phyloP scores from a whole-genome alignment of 1,140 invertebrate species.

The Papilio polytes region DNA sequence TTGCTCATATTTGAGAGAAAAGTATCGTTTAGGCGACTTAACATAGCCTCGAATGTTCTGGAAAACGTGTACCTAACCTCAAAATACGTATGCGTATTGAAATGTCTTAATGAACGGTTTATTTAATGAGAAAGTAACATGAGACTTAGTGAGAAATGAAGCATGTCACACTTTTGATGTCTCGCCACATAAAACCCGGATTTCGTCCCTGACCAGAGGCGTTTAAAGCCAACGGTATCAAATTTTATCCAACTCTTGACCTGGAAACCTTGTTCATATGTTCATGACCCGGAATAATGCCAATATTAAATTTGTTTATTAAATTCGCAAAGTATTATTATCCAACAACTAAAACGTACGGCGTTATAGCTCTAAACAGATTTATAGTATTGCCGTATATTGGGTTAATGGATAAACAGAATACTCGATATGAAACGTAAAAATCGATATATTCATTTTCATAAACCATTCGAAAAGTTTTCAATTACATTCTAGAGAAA shows the following conservation, averaged over 20 bases:
- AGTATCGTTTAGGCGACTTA: too few relatives aligned
- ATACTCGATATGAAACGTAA: background rate
- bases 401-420: background rate
- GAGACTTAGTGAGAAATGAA: background rate
- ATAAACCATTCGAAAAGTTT: background rate
- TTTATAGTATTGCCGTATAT: conserved; percentile 1
- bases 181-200: background rate
- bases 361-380: background rate
- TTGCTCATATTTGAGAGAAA: too few relatives aligned
- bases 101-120: too few relatives aligned
- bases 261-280: conserved; percentile 39
- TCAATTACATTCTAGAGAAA: background rate
- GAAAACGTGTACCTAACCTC: background rate
- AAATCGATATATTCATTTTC: too few relatives aligned
- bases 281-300: conserved; percentile 38
- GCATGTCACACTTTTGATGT: conserved; percentile 5
- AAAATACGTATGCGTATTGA: background rate
- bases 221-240: conserved; percentile 32
- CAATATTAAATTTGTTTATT: conserved; percentile 37
- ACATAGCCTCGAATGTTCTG: too few relatives aligned
- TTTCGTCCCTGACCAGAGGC: conserved; percentile 38
- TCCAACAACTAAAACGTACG: background rate
- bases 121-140: conserved; percentile 30
- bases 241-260: conserved; percentile 40
- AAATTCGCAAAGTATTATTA: conserved; percentile 10